phyloP scores from a whole-genome alignment of 1,140 invertebrate species.

The Drosophila gunungcola region DNA sequence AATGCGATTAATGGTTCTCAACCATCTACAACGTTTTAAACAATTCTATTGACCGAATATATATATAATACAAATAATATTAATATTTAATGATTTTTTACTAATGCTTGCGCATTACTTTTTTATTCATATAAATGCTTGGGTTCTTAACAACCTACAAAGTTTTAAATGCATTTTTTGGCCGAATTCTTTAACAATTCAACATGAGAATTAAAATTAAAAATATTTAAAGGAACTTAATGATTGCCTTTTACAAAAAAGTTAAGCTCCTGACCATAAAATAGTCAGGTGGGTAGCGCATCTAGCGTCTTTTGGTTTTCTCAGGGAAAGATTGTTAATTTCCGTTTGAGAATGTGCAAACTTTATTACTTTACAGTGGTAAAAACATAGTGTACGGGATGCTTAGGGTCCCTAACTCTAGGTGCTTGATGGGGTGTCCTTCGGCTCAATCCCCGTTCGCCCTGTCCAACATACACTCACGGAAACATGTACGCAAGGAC shows the following conservation, averaged over 20 bases:
- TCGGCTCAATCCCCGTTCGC: background rate
- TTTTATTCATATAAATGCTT: slow-evolving; percentile 4
- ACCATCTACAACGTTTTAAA: too few relatives aligned
- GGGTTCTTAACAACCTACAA: background rate
- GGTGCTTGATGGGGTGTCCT: background rate
- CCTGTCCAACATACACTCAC: slow-evolving; percentile 12
- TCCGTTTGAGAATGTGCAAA: slow-evolving; percentile 10
- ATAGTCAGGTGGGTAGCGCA: slow-evolving; percentile 2
- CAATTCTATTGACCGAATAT: too few relatives aligned
- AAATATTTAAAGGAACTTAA: background rate
- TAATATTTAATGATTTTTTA: background rate
- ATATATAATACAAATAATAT: too few relatives aligned
- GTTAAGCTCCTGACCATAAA: background rate
- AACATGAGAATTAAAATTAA: background rate
- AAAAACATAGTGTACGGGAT: slow-evolving; percentile 13
- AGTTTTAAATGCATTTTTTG: background rate
- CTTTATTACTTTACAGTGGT: slow-evolving; percentile 18
- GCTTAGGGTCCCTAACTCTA: slow-evolving; percentile 3
- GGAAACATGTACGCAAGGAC: slow-evolving; percentile 9
- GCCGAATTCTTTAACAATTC: background rate
- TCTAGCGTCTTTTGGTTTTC: slow-evolving; percentile 4
- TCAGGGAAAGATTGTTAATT: slow-evolving; percentile 1
- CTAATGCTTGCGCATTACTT: background rate
- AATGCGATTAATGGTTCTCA: too few relatives aligned
- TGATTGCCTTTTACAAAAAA: background rate